phyloP scores from a whole-genome alignment of 2,113 vertebrate species.

The Excalfactoria chinensis region DNA sequence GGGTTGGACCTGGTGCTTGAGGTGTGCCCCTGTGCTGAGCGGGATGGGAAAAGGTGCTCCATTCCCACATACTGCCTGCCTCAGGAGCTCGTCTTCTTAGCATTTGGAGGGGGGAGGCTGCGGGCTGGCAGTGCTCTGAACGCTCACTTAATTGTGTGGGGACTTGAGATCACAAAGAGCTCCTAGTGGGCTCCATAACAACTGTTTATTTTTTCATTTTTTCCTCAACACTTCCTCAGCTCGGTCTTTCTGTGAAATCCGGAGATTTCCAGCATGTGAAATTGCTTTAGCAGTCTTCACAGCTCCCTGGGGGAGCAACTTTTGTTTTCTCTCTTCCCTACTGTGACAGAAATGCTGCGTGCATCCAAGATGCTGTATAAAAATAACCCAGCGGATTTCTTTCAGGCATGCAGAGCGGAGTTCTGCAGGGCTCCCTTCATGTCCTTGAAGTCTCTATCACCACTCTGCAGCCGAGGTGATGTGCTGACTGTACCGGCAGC shows the following conservation, averaged over 20 bases:
- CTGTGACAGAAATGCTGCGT: background rate
- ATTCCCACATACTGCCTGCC: background rate
- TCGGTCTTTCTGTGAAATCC: background rate
- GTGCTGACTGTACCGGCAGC: background rate
- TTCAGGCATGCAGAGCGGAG: background rate
- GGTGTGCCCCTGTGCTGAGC: background rate
- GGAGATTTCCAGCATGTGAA: background rate
- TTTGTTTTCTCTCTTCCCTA: background rate
- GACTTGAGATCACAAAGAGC: background rate
- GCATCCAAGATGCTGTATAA: background rate
- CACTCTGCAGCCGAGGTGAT: fast-evolving
- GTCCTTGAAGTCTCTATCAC: background rate
- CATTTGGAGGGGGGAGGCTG: background rate
- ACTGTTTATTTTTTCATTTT: background rate
- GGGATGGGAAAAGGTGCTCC: background rate
- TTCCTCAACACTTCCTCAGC: background rate
- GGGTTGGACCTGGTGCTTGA: background rate
- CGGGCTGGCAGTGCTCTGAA: background rate
- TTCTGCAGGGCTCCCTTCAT: fast-evolving
- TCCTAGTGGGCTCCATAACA: background rate
- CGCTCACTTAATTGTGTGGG: background rate
- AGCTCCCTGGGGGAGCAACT: background rate
- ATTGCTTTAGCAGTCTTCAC: background rate
- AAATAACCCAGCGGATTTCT: background rate
- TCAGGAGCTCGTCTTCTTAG: background rate